Conservation (phyloP, 2,113 vertebrate genomes). For the Pangasianodon gigas region DNA sequence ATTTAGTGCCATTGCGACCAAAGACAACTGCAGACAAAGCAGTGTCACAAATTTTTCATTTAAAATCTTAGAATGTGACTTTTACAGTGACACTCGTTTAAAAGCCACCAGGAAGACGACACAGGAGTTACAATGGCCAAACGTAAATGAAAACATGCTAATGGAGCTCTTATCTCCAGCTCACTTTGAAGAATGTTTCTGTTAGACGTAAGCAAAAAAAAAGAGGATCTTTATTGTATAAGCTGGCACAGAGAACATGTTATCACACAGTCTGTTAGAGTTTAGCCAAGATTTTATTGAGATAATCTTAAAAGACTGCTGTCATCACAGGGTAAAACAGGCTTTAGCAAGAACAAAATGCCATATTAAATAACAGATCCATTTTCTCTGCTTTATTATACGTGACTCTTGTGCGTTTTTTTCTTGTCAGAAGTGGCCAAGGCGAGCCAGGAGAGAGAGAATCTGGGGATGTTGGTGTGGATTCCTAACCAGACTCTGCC, state of each 20-base stretch:
- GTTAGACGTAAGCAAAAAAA: background rate
- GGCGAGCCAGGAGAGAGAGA: conserved; percentile 86
- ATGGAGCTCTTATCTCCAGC: background rate
- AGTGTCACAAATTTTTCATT: background rate
- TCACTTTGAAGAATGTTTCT: background rate
- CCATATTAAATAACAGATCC: background rate
- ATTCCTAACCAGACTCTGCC: conserved; percentile 88
- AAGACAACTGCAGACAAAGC: background rate
- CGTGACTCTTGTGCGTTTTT: background rate
- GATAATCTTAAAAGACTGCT: background rate
- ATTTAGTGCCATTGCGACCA: background rate
- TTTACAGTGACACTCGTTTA: background rate
- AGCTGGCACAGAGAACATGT: background rate
- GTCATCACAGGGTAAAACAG: no score
- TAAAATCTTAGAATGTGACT: background rate
- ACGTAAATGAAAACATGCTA: background rate
- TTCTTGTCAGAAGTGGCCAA: conserved; percentile 80
- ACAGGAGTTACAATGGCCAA: background rate
- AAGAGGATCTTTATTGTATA: background rate
- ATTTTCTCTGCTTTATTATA: background rate
- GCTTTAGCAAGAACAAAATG: background rate
- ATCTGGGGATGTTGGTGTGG: conserved; percentile 96
- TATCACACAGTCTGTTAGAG: background rate
- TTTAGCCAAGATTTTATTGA: background rate
- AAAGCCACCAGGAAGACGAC: background rate